These are phyloP conservation scores for Neotragus pygmaeus DNA, from an alignment of 2,113 vertebrate species.

Conservation along the genomic window DNA sequence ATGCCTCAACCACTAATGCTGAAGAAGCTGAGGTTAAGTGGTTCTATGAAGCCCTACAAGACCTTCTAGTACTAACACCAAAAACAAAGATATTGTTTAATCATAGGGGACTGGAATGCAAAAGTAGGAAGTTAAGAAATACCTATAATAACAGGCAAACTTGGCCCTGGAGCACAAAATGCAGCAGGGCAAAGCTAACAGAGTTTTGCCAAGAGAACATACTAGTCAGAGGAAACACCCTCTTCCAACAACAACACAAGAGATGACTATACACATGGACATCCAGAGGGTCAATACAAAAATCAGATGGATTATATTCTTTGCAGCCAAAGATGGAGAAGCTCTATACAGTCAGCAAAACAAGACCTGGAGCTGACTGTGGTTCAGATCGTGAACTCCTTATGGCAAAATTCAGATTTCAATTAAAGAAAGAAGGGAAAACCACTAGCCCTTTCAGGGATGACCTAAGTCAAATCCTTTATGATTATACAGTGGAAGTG, in stretches of 20 bases:
- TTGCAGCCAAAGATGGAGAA: neutral
- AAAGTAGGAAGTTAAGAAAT: neutral
- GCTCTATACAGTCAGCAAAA: neutral
- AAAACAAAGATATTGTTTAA: neutral
- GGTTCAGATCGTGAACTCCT: neutral
- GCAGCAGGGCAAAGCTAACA: neutral
- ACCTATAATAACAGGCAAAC: neutral
- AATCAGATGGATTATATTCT: neutral
- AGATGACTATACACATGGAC: neutral
- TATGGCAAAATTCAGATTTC: neutral
- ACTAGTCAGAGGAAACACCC: neutral
- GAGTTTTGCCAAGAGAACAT: neutral
- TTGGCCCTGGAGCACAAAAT: neutral
- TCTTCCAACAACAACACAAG: neutral
- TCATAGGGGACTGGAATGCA: neutral
- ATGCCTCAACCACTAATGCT: neutral
- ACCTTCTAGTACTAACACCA: neutral
- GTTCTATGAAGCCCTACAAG: neutral
- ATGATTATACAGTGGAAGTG: neutral
- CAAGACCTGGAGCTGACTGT: neutral
- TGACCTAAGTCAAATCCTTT: neutral
- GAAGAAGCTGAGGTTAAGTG: neutral
- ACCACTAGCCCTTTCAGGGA: neutral
- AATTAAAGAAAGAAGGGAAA: neutral
- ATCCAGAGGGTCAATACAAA: neutral